A percentile compares a stretch with the other conserved stretches of the same genome.
These are phyloP conservation scores for Acanthisitta chloris DNA, from an alignment of 2,113 vertebrate species.

Conservation along the genomic window DNA sequence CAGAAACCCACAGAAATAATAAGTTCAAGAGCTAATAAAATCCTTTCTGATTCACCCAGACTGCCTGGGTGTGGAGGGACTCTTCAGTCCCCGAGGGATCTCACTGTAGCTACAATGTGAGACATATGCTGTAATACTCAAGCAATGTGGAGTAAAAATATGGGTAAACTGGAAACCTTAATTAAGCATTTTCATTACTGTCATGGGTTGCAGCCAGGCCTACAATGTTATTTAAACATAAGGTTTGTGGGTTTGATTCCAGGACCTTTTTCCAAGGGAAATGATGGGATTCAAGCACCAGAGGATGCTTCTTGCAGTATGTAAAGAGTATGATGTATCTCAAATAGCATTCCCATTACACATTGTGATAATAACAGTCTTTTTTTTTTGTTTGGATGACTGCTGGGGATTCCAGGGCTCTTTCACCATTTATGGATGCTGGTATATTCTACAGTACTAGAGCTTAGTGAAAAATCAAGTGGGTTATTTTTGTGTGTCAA, in stretches of 20 bases:
- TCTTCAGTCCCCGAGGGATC: background rate
- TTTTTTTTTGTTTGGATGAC: background rate
- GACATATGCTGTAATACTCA: background rate
- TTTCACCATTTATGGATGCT: conserved; percentile 19
- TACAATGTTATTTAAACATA: conserved; percentile 30
- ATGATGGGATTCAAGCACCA: background rate
- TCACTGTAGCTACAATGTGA: background rate
- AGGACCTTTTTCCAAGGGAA: conserved; percentile 25
- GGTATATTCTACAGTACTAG: background rate
- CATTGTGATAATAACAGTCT: background rate
- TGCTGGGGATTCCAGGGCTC: background rate
- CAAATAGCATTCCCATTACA: conserved; percentile 45
- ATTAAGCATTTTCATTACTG: conserved; percentile 17
- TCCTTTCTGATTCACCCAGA: background rate
- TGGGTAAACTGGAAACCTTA: conserved; percentile 5
- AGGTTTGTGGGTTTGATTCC: conserved; percentile 39
- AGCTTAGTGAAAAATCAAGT: background rate
- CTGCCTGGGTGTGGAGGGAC: background rate
- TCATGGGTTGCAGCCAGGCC: background rate
- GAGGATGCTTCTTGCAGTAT: conserved; percentile 34
- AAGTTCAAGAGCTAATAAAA: background rate
- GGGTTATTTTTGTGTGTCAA: background rate
- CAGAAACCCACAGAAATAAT: background rate
- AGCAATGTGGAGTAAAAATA: conserved; percentile 22
- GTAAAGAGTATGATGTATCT: conserved; percentile 28